Evolutionary conservation across 2,888 invertebrate genomes (phyloP).

Genomic region (Mantis religiosa): DNA sequence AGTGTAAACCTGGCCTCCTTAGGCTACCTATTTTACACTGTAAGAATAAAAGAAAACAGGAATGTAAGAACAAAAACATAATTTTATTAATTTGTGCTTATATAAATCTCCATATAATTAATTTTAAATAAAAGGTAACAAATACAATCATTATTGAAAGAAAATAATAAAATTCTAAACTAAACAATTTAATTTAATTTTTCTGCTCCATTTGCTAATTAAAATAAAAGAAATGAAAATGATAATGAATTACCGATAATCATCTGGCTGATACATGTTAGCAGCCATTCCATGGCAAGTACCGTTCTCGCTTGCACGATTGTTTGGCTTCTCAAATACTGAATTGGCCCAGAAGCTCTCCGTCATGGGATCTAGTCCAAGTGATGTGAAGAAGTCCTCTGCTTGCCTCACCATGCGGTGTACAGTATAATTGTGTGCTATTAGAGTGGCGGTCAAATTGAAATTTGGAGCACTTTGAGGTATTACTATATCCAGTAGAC

Average conservation of each 20-base stretch:
- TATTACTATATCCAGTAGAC: conserved; percentile 39
- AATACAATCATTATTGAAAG: no score
- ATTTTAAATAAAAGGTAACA: no score
- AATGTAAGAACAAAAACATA: no score
- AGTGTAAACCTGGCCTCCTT: no score
- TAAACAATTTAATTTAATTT: no score
- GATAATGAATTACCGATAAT: conserved; percentile 54
- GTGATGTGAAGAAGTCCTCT: conserved; percentile 64
- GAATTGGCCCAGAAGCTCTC: conserved; percentile 59
- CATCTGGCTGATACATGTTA: conserved; percentile 62
- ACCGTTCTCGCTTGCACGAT: conserved; percentile 35
- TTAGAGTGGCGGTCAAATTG: conserved; percentile 52
- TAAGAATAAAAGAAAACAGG: no score
- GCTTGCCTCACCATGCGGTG: conserved; percentile 57
- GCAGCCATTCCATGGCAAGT: conserved; percentile 69
- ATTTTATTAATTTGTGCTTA: no score
- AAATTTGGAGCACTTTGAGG: conserved; percentile 35
- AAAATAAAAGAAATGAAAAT: not conserved
- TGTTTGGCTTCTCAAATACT: conserved; percentile 28
- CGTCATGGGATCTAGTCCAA: conserved; percentile 60
- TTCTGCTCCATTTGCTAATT: no score
- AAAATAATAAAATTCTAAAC: no score
- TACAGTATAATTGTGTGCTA: conserved; percentile 41
- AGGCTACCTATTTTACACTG: no score
- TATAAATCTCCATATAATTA: no score